Base-by-base conservation (phyloP, 1,140 invertebrate species). In the Drosophila melanogaster region DNA sequence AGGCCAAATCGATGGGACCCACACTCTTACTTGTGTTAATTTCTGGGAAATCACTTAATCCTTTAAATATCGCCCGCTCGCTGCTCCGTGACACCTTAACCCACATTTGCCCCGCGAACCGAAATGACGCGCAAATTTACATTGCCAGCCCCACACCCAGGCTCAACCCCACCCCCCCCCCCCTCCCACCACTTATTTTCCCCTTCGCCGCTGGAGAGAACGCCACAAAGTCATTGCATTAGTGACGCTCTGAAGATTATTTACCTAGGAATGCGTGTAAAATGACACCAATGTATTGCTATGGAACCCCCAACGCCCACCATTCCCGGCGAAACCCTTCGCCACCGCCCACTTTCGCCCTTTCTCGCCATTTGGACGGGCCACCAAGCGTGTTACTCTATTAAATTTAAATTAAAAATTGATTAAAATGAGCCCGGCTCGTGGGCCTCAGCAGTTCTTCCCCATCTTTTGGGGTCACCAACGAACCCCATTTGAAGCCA, bases 321-420 rank as follows among this genome's bases (percentile, higher is more conserved):
- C 15, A 4, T 6, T 14, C 26, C 40, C 44, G 37, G 2, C 10
- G 15, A 11, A 10, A 10, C n/a, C 12, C 24, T n/a, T 17, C 50
- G 7, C 8, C 12, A 19, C 54, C 14, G 14, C 38, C 3, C 1
- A 0, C 12, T 7, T 1, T 2, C 30, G n/a, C 12, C 11, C 26
- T 8, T 8, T 10, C 26, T 17, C 8, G 19, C 38, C 60, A 59
- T 59, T 67, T 43, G 37, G n/a, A 19, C 24, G 47, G 19, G 19
- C 69, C 59, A 60, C 64, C 49, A 51, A 83, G 77, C 75, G 71
- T 80, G 81, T 87, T 89, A 89, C 84, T 89, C 84, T 89, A 89
- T 89, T 89, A 89, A 89, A 89, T 89, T 89, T 89, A 89, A 89
- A 89, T 89, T 89, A 89, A 89, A 89, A 89, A 89, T 89, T 89